A percentile compares a stretch with the other conserved stretches of the same genome.
These are phyloP conservation scores for Argyresthia albistria DNA, from an alignment of 2,888 invertebrate genomes.

Conservation along the genomic window DNA sequence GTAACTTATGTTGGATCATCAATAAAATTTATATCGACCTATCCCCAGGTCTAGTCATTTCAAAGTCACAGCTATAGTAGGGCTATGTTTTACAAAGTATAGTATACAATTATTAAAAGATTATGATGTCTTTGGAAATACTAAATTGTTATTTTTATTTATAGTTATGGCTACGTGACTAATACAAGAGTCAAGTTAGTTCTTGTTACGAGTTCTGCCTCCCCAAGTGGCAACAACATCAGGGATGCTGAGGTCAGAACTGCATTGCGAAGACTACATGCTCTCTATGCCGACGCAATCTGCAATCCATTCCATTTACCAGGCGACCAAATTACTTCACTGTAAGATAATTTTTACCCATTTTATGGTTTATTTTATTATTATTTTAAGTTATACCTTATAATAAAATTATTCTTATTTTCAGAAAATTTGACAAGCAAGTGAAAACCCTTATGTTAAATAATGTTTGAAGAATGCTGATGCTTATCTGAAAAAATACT, in stretches of 20 bases:
- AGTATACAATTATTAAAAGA: too few species aligned
- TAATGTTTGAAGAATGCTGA: constrained; percentile 37
- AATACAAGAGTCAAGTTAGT: constrained; percentile 97
- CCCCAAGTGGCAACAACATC: constrained; percentile 88
- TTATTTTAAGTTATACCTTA: neutral
- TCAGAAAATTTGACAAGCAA: constrained; percentile 77
- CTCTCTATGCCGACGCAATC: constrained; percentile 93
- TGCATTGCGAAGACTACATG: constrained; percentile 88
- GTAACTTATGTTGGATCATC: too few species aligned
- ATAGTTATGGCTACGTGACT: constrained; percentile 95
- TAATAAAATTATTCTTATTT: constrained; percentile 13
- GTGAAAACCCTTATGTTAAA: constrained; percentile 75
- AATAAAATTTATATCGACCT: too few species aligned
- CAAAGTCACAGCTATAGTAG: too few species aligned
- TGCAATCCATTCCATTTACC: constrained; percentile 98
- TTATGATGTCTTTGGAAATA: too few species aligned
- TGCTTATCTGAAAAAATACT: too few species aligned
- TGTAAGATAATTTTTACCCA: constrained; percentile 69
- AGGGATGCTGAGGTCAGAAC: constrained; percentile 95
- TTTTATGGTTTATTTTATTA: neutral
- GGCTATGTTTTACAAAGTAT: too few species aligned
- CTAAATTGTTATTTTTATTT: constrained; percentile 10
- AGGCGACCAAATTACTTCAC: constrained; percentile 89
- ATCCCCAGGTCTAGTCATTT: too few species aligned
- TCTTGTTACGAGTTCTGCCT: constrained; percentile 92